A percentile compares a stretch with the other conserved stretches of the same genome.
Conservation (phyloP, 2,113 vertebrate species). For the Struthio camelus region DNA sequence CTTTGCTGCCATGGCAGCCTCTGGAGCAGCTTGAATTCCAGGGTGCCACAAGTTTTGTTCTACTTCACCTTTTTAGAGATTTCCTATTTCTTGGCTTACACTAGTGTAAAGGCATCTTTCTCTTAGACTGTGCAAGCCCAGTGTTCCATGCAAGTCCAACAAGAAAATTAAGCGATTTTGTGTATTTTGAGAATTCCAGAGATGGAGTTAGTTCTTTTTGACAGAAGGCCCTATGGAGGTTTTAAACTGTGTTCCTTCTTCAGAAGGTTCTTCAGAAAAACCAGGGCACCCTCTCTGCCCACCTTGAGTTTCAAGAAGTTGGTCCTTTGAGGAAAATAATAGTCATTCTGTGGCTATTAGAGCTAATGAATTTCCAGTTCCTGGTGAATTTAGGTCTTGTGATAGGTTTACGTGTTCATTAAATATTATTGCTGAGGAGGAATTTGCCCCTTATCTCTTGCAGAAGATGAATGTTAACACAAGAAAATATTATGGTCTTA, state of each 20-base stretch:
- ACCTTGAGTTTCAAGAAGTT: neutral
- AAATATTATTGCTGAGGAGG: neutral
- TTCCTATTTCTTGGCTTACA: neutral
- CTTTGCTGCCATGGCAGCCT: neutral
- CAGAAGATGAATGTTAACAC: neutral
- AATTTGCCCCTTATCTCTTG: neutral
- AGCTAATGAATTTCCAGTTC: neutral
- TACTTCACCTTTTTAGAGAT: neutral
- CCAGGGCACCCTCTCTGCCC: neutral
- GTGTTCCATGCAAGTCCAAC: neutral
- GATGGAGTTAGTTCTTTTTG: neutral
- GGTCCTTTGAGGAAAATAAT: neutral
- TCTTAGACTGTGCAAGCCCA: neutral
- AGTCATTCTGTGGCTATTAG: neutral
- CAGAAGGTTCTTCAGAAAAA: neutral
- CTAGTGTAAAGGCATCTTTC: neutral
- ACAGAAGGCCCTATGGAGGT: neutral
- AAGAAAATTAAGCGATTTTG: neutral
- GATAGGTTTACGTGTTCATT: neutral
- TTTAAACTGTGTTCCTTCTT: neutral
- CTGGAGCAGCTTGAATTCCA: neutral
- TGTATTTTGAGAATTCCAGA: neutral
- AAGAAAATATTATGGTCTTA: neutral
- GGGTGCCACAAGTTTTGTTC: neutral
- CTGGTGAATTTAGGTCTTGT: neutral